A percentile compares a stretch with the other conserved stretches of the same genome.
Evolutionary conservation across 2,797 vertebrate species (phyloP).

Genomic region (Falco rusticolus): DNA sequence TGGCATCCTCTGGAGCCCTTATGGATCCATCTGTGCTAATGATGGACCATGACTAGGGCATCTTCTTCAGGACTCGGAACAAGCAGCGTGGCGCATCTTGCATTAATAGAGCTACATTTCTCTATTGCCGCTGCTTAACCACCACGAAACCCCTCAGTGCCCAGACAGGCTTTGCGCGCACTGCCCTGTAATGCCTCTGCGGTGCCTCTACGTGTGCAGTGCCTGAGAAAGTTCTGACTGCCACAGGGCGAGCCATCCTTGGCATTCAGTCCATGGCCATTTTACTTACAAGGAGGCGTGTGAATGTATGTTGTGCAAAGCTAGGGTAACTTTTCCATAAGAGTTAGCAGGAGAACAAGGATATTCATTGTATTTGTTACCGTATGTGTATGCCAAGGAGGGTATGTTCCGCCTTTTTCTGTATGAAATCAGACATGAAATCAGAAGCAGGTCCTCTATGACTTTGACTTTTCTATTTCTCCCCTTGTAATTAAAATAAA

Average conservation of each 20-base stretch:
- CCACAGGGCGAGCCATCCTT: neutral
- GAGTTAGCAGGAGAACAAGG: neutral
- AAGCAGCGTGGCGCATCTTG: neutral
- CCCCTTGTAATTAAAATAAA: neutral
- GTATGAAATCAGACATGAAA: neutral
- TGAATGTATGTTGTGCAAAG: neutral
- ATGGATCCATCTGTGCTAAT: neutral
- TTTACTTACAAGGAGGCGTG: fast-evolving
- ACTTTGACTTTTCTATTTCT: neutral
- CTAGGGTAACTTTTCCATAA: neutral
- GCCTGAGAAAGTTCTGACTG: neutral
- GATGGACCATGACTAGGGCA: too few species aligned
- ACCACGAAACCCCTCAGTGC: neutral
- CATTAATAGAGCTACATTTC: neutral
- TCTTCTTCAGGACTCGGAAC: neutral
- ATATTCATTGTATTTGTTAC: neutral
- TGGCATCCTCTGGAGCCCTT: neutral
- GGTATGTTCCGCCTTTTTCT: neutral
- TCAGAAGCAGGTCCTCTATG: neutral
- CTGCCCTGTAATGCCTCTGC: neutral
- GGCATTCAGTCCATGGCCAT: neutral
- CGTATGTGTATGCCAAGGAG: neutral
- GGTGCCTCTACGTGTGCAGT: fast-evolving
- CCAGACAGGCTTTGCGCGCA: neutral
- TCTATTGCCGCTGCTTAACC: neutral